Evolutionary conservation across 2,113 vertebrate species (phyloP), one percentile per base, ranked within the genome.

Genomic region (Psilopsiagon aymara): DNA sequence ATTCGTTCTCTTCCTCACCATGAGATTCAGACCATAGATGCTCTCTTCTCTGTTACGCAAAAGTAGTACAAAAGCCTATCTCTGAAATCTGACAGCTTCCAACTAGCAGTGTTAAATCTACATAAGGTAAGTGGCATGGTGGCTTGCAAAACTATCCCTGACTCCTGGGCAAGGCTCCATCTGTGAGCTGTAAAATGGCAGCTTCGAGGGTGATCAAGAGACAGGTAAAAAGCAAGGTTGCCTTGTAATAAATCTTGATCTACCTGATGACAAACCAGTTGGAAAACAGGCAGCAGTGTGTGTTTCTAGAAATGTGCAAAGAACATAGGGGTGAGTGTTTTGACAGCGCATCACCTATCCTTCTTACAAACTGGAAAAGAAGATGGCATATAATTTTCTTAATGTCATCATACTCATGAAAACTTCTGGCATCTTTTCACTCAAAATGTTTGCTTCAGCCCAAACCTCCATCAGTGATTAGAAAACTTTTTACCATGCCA

Each of bases 401-500:
- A 74, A 76, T 81, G 69, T 25, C 85, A 52, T 86, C 62, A 71
- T 75, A 44, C n/a, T 83, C 35, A 71, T 47, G 47, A 79, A 94
- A 91, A 70, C 6, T 81, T 68, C 70, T 96, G 68, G 73, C 70
- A 74, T 47, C 51, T 13, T 90, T 90, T 84, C 41, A 83, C 47
- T 91, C 63, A 68, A 68, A 62, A 51, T 35, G 11, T 94, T 83
- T 91, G 21, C 44, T 71, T 81, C 44, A 63, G 15, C 49, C 31
- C 18, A 75, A 21, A 17, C 47, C 17, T 75, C 9, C 41, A 70
- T 51, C 29, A 63, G 11, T 18, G 76, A 81, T 70, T 70, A 96
- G 74, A 80, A 96, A 96, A 91, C 9, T 24, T 85, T 86, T 71
- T 59, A 47, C 33, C 31, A 59, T 90, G 67, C 88, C 88, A 98